Evolutionary conservation across 2,888 invertebrate genomes (phyloP).

Genomic region (Scaptomyza flava): DNA sequence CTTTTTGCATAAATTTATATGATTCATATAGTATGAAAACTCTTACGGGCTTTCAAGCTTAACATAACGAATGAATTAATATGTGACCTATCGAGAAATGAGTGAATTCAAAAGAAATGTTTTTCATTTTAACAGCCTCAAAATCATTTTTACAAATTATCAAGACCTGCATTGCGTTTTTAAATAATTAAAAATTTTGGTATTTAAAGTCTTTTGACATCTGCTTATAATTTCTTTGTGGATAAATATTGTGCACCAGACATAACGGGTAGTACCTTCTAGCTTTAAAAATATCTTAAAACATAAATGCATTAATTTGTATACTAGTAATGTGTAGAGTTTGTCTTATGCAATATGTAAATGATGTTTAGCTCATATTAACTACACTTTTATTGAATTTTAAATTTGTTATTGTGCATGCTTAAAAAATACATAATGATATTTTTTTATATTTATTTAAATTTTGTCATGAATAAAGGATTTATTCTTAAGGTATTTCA

Average conservation of each 20-base stretch:
- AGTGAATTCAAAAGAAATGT: background rate
- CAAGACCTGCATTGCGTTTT: background rate
- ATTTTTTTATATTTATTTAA: background rate
- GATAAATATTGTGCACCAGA: background rate
- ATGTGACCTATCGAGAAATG: background rate
- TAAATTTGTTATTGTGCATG: too few species aligned
- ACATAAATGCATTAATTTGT: slow-evolving; percentile 5
- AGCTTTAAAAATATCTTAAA: slow-evolving; percentile 6
- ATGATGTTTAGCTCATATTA: background rate
- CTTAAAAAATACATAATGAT: too few species aligned
- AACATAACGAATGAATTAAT: too few species aligned
- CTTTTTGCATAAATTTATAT: background rate
- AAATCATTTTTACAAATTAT: background rate
- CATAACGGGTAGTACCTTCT: background rate
- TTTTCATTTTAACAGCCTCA: background rate
- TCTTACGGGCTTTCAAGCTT: too few species aligned
- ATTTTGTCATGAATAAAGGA: background rate
- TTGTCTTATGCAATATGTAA: background rate
- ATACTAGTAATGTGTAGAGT: too few species aligned
- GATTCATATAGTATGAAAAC: too few species aligned
- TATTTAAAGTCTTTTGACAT: background rate
- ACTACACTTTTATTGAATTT: background rate
- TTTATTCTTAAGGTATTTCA: background rate
- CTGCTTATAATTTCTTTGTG: background rate
- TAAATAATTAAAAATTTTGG: background rate